phyloP scores from a whole-genome alignment of 2,797 vertebrate genomes.

The Bryconaethiops microstoma region DNA sequence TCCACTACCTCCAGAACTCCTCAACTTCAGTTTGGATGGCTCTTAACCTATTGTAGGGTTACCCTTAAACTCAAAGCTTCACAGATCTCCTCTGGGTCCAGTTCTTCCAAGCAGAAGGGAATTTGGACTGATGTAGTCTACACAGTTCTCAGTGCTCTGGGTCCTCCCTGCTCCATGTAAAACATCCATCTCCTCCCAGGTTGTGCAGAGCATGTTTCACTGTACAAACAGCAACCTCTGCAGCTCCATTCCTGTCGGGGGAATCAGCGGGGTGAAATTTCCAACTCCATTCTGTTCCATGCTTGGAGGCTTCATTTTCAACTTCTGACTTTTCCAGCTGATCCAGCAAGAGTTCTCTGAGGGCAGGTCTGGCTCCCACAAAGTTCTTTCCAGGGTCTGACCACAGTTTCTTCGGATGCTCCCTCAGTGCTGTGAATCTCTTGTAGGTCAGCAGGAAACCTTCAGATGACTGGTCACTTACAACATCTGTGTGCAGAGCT shows the following conservation, averaged over 20 bases:
- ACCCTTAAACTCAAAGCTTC: slow-evolving; percentile 6
- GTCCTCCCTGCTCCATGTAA: slow-evolving; percentile 43
- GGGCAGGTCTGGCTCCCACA: not conserved
- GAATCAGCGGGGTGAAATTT: not conserved
- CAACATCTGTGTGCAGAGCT: not conserved
- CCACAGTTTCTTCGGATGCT: slow-evolving; percentile 38
- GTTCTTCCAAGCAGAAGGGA: slow-evolving; percentile 31
- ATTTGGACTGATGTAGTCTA: slow-evolving; percentile 39
- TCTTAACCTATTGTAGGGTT: slow-evolving; percentile 14
- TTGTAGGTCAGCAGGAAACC: slow-evolving; percentile 41
- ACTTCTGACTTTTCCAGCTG: not conserved
- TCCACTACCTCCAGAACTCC: not conserved
- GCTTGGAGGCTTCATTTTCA: not conserved
- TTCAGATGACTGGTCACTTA: slow-evolving; percentile 10
- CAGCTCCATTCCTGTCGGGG: not conserved
- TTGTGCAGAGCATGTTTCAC: not conserved
- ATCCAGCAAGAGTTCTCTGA: not conserved
- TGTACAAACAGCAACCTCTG: not conserved
- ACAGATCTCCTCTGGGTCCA: not conserved
- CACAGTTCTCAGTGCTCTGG: slow-evolving; percentile 31
- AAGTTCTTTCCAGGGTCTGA: slow-evolving; percentile 25
- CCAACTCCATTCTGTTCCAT: not conserved
- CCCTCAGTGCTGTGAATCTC: slow-evolving; percentile 32
- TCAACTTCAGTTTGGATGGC: not conserved
- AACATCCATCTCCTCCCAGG: slow-evolving; percentile 10